Base-by-base conservation (phyloP, 2,888 invertebrate species). In the Galerucella pusilla region DNA sequence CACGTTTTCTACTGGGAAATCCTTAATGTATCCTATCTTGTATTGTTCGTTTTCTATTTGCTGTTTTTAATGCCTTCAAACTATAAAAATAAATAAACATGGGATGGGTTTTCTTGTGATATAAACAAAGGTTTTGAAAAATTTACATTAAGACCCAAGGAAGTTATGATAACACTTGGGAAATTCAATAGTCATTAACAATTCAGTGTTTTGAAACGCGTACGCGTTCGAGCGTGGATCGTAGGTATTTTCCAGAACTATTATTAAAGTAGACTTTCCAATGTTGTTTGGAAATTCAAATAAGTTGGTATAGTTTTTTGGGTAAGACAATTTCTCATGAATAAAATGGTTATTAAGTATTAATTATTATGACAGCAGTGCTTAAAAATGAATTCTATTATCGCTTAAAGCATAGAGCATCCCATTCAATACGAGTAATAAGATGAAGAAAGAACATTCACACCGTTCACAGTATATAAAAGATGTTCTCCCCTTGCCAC, bases 121-220 rank as follows among this genome's bases (percentile, higher is more conserved):
- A 57, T 66, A 66, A 71, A 72, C 72, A 67, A 67, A 71, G 65
- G 35, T 20, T 59, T 63, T 49, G 49, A 67, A 67, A 67, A 64
- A 72, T 72, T 72, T 60, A 72, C 20, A 72, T 67, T 66, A 67
- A 67, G 66, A 60, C 57, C 10, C 57, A 20, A 45, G 52, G 59
- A 49, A 49, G 60, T 66, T 60, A 72, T 67, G 66, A 66, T 60
- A 72, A 59, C 72, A 60, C 66, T 46, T 45, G 72, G 72, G 66
- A 72, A 72, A 72, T 72, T 67, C 72, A 20, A 46, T 16, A 59
- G 28, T 28, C 66, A 72, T 72, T 60, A 72, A 72, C 57, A 72
- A 72, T 72, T 66, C 72, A 72, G 59, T 72, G 64, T 72, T 72
- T 66, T 60, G 46, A 60, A 67, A 71, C 65, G 60, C 71, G 59